Conservation (phyloP, 2,797 vertebrate species). For the Dallia pectoralis region DNA sequence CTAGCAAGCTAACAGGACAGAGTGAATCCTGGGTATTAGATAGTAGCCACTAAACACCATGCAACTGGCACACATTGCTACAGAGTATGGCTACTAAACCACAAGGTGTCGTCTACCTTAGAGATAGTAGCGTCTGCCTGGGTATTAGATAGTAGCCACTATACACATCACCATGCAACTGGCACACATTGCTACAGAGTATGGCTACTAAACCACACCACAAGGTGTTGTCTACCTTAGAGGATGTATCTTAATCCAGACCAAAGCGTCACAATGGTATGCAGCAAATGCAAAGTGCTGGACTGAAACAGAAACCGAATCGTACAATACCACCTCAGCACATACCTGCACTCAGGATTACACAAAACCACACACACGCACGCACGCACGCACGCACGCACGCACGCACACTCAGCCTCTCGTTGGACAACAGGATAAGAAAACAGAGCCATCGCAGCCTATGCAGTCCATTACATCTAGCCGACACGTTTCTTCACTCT, state of each 20-base stretch:
- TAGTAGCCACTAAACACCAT: not conserved
- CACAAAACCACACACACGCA: not conserved
- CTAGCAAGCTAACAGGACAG: not conserved
- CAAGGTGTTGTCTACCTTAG: not conserved
- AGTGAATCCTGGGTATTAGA: not conserved
- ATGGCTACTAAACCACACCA: not conserved
- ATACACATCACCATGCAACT: not conserved
- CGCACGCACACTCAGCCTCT: not conserved
- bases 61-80: not conserved
- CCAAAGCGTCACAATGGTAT: not conserved
- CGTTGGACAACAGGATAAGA: not conserved
- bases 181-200: not conserved
- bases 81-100: not conserved
- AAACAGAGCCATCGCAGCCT: too few relatives aligned
- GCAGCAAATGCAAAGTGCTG: too few relatives aligned
- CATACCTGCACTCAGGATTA: not conserved
- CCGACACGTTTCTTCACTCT: not conserved
- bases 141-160: not conserved
- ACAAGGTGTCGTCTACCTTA: not conserved
- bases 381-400: not conserved
- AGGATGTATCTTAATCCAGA: not conserved
- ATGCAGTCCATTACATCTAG: not conserved
- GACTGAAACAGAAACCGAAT: too few relatives aligned
- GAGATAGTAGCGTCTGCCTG: too few relatives aligned
- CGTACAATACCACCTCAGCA: not conserved